Conservation (phyloP, 2,888 invertebrate species). For the Bellardia pandia region DNA sequence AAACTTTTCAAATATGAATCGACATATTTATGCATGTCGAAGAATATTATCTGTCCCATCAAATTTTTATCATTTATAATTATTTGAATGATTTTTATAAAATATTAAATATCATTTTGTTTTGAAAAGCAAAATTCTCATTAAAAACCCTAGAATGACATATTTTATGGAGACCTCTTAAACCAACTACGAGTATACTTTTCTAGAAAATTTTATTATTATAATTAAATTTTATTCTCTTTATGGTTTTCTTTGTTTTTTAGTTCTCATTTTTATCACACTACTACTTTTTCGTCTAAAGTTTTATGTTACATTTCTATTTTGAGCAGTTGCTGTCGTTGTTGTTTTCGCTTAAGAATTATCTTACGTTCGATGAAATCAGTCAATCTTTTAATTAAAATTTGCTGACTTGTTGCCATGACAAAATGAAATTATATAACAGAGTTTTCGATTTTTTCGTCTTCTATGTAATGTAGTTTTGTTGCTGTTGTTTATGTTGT, state of each 20-base stretch:
- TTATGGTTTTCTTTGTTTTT: conserved; percentile 1
- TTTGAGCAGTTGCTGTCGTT: conserved; percentile 9
- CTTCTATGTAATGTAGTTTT: not conserved
- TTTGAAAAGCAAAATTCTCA: too few species aligned
- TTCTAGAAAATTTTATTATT: not conserved
- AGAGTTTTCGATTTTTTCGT: conserved; percentile 35
- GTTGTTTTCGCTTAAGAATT: conserved; percentile 42
- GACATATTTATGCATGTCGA: too few species aligned
- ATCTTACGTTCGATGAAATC: conserved; percentile 69
- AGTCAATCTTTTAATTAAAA: conserved; percentile 74
- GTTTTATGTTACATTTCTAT: conserved; percentile 31
- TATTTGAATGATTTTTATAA: too few species aligned
- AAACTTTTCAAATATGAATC: too few species aligned
- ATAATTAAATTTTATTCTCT: conserved; percentile 16
- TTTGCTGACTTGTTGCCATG: conserved; percentile 71
- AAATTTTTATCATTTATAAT: too few species aligned
- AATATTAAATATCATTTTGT: too few species aligned
- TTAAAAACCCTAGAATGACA: too few species aligned
- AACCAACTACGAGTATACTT: too few species aligned
- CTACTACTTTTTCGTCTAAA: not conserved
- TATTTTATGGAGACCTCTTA: too few species aligned
- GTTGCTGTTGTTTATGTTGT: conserved; percentile 5
- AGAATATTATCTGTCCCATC: too few species aligned
- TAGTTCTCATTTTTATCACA: not conserved
- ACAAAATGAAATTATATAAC: conserved; percentile 60